Percentiles rank a stretch among this genome's conserved stretches.
Evolutionary conservation across 2,113 vertebrate species (phyloP).

Genomic region (Indicator maculatus): DNA sequence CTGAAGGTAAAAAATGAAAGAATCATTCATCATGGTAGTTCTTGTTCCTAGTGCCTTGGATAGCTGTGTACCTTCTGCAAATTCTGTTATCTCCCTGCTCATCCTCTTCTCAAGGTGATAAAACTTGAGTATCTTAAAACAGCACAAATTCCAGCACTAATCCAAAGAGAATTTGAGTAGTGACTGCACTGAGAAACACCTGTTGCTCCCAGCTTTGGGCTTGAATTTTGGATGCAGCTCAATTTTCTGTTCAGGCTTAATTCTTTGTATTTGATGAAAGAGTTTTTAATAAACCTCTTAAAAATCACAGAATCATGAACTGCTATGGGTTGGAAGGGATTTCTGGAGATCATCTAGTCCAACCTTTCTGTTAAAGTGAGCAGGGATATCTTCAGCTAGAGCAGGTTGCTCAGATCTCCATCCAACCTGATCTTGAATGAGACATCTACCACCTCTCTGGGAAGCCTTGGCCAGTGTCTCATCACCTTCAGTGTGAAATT

Average conservation of each 20-base stretch:
- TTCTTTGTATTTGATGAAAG: neutral
- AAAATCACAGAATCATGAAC: too few species aligned
- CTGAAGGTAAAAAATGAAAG: neutral
- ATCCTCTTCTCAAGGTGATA: neutral
- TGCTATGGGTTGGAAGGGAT: too few species aligned
- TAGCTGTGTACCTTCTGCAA: neutral
- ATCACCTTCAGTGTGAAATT: too few species aligned
- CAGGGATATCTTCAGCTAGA: too few species aligned
- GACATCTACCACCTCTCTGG: too few species aligned
- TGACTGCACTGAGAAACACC: neutral
- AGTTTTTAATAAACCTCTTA: neutral
- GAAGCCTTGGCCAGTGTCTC: too few species aligned
- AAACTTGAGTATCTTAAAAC: neutral
- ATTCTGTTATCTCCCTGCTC: neutral
- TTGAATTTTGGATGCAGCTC: neutral
- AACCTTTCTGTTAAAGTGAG: too few species aligned
- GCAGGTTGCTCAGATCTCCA: too few species aligned
- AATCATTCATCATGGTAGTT: neutral
- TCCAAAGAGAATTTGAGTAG: neutral
- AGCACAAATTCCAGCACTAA: neutral
- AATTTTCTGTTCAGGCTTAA: neutral
- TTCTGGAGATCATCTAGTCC: too few species aligned
- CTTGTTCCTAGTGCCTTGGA: neutral
- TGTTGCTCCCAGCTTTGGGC: neutral
- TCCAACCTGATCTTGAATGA: too few species aligned